phyloP scores from a whole-genome alignment of 2,797 vertebrate species.

The Megalops cyprinoides region DNA sequence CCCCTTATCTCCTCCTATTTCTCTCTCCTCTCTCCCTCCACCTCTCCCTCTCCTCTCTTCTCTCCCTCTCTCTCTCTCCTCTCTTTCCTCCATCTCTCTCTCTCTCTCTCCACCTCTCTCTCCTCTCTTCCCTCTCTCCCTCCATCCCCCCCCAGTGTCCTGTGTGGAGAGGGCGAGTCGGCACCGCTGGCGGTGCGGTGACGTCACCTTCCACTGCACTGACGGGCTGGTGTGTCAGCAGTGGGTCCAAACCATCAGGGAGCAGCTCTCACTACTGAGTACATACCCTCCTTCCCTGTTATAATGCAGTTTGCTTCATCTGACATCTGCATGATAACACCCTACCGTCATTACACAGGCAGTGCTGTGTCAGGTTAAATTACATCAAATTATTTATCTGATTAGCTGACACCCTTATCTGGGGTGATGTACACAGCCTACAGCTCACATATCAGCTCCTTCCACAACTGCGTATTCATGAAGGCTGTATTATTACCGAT shows the following conservation, averaged over 20 bases:
- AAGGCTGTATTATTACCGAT: too few species aligned
- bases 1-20: too few species aligned
- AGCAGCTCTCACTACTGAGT: slow-evolving; percentile 83
- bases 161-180: slow-evolving; percentile 75
- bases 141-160: slow-evolving; percentile 72
- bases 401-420: background rate
- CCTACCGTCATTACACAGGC: slow-evolving; percentile 50
- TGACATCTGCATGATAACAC: slow-evolving; percentile 24
- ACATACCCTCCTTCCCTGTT: slow-evolving; percentile 59
- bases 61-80: background rate
- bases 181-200: slow-evolving; percentile 83
- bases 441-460: background rate
- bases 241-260: slow-evolving; percentile 81
- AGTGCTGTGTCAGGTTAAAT: slow-evolving; percentile 27
- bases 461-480: background rate
- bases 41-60: background rate
- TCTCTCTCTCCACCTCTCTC: background rate
- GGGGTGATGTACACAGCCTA: background rate
- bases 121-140: background rate
- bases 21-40: background rate
- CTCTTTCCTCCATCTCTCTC: background rate
- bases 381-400: background rate
- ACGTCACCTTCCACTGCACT: slow-evolving; percentile 80
- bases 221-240: slow-evolving; percentile 75
- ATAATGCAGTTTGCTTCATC: background rate